Percentiles rank a stretch among this genome's conserved stretches.
Evolutionary conservation across 2,113 vertebrate genomes (phyloP).

Genomic region (Melanerpes aurifrons): DNA sequence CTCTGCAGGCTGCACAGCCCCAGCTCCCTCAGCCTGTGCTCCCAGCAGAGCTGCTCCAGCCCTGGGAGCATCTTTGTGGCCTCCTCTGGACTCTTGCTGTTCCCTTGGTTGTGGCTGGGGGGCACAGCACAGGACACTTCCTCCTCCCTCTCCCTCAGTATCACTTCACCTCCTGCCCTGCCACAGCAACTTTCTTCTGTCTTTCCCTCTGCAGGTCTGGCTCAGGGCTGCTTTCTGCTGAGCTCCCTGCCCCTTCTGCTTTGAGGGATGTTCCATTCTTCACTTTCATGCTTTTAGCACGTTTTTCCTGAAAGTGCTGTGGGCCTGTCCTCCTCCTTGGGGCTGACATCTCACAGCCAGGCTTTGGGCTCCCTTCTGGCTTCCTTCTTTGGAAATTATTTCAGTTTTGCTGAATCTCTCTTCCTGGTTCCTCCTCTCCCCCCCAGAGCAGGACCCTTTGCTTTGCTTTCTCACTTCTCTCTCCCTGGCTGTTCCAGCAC

Average conservation of each 20-base stretch:
- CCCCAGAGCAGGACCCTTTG: conserved; percentile 7
- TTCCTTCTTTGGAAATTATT: conserved; percentile 71
- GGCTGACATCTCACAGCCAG: conserved; percentile 26
- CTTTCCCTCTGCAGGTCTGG: neutral
- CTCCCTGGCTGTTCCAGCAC: conserved; percentile 47
- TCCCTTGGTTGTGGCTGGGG: neutral
- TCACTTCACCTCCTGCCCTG: neutral
- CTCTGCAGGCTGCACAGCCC: too few species aligned
- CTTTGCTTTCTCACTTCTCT: neutral
- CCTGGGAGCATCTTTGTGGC: too few species aligned
- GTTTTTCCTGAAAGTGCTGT: conserved; percentile 51
- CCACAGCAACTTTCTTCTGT: neutral
- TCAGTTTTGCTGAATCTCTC: conserved; percentile 56
- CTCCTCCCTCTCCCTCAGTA: neutral
- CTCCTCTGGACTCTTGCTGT: neutral
- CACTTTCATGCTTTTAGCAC: conserved; percentile 48
- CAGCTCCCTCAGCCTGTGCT: too few species aligned
- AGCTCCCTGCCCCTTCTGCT: conserved; percentile 4
- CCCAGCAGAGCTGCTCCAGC: too few species aligned
- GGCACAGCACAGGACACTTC: neutral
- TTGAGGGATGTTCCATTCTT: conserved; percentile 40
- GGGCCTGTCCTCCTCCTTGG: conserved; percentile 26
- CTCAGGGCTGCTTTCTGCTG: neutral
- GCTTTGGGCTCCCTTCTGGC: conserved; percentile 14
- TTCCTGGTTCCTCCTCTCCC: conserved; percentile 45